Evolutionary conservation across 35 echinoderm and acorn worm species (phyloP).

Genomic region (Apostichopus japonicus): DNA sequence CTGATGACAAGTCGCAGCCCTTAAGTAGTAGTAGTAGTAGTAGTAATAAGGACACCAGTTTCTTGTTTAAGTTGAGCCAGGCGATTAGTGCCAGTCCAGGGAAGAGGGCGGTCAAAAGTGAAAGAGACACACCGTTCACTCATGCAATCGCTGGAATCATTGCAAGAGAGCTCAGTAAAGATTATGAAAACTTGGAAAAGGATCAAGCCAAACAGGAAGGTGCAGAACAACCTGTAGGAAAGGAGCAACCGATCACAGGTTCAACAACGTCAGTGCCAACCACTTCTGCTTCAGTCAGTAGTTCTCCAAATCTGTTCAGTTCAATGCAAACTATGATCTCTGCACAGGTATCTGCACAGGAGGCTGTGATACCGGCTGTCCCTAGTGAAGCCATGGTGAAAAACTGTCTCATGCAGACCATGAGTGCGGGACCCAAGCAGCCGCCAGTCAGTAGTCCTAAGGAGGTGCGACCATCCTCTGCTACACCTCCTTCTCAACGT

Average conservation of each 20-base stretch:
- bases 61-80: conserved; percentile 54
- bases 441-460: neutral
- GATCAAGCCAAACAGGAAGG: neutral
- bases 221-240: neutral
- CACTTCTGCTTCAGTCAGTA: neutral
- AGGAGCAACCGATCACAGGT: neutral
- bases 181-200: conserved; percentile 22
- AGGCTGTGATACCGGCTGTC: conserved; percentile 46
- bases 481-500: neutral
- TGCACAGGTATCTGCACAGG: conserved; percentile 5
- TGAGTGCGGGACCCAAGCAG: conserved; percentile 3
- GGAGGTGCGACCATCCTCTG: neutral
- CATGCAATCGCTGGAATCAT: conserved; percentile 74
- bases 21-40: neutral
- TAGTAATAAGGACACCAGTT: neutral
- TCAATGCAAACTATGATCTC: conserved; percentile 16
- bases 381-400: conserved; percentile 48
- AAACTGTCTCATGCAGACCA: conserved; percentile 32
- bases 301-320: conserved; percentile 17
- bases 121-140: conserved; percentile 65
- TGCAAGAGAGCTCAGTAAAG: conserved; percentile 72
- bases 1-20: neutral
- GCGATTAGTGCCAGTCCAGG: conserved; percentile 39
- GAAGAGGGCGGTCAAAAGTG: conserved; percentile 27
- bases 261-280: neutral